phyloP scores from a whole-genome alignment of 2,797 vertebrate genomes.

The Phalloptychus januarius region DNA sequence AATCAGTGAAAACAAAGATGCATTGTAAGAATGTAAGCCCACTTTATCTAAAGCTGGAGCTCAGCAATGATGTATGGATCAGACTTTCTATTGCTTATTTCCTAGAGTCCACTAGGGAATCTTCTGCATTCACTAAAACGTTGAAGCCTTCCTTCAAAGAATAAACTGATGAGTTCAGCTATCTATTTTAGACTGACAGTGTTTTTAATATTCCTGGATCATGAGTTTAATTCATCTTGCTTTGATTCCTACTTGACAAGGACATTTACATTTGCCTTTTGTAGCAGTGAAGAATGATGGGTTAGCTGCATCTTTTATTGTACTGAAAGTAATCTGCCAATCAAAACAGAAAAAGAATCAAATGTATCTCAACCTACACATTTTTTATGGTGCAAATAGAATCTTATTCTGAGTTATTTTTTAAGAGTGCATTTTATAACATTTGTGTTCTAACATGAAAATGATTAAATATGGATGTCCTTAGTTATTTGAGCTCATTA shows the following conservation, averaged over 20 bases:
- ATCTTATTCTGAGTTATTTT: background rate
- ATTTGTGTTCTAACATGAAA: background rate
- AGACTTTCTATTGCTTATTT: conserved; percentile 54
- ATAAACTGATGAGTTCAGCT: conserved; percentile 29
- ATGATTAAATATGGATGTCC: background rate
- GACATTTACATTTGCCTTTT: conserved; percentile 24
- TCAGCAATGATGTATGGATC: conserved; percentile 68
- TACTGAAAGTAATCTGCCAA: conserved; percentile 1
- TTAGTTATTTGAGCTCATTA: background rate
- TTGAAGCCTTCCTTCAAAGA: conserved; percentile 14
- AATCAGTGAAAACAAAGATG: conserved; percentile 84
- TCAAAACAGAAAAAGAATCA: background rate
- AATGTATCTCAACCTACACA: background rate
- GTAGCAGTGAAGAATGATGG: background rate
- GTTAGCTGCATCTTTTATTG: background rate
- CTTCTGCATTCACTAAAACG: conserved; percentile 17
- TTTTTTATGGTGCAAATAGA: background rate
- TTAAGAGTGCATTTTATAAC: background rate
- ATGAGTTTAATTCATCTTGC: conserved; percentile 26
- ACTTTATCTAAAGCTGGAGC: conserved; percentile 51
- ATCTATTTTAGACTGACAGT: conserved; percentile 38
- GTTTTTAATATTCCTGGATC: conserved; percentile 26
- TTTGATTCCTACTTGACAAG: conserved; percentile 16
- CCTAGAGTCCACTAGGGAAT: conserved; percentile 25
- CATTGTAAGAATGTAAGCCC: conserved; percentile 70